A percentile compares a stretch with the other conserved stretches of the same genome.
Conservation (phyloP, 2,797 vertebrate genomes). For the Intellagama lesueurii region DNA sequence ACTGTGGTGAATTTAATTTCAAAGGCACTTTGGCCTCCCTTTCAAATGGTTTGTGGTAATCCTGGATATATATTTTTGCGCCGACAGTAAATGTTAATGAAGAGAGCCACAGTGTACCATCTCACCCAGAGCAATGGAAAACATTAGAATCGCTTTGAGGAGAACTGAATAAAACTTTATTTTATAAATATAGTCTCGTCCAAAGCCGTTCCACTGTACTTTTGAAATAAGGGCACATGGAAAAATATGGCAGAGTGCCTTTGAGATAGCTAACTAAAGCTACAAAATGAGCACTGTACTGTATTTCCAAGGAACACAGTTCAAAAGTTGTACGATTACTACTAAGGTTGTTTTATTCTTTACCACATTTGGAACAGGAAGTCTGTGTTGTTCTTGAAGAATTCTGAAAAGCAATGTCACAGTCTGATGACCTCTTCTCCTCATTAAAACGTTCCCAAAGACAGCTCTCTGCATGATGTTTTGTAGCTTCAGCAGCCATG, state of each 20-base stretch:
- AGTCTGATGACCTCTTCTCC: constrained; percentile 89
- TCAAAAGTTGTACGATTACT: constrained; percentile 88
- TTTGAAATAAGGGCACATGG: constrained; percentile 87
- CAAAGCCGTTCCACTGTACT: constrained; percentile 81
- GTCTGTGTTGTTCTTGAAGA: constrained; percentile 90
- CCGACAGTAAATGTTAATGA: constrained; percentile 84
- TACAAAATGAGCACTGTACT: constrained; percentile 84
- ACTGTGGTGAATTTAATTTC: constrained; percentile 81
- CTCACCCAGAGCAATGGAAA: constrained; percentile 83
- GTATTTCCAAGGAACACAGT: constrained; percentile 85
- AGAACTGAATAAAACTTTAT: constrained; percentile 86
- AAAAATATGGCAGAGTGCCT: constrained; percentile 84
- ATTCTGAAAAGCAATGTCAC: constrained; percentile 90
- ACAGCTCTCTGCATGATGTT: constrained; percentile 92
- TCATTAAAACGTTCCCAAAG: constrained; percentile 99
- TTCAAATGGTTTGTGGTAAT: constrained; percentile 80
- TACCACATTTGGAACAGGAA: constrained; percentile 87
- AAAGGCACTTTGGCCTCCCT: constrained; percentile 78
- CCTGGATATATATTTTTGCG: constrained; percentile 64
- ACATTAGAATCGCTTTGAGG: constrained; percentile 85
- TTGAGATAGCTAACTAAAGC: constrained; percentile 87
- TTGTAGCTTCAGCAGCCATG: constrained; percentile 91
- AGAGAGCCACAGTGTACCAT: constrained; percentile 76
- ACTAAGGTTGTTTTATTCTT: constrained; percentile 89
- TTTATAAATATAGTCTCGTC: constrained; percentile 87